These are phyloP conservation scores for Parasteatoda lunata DNA, from an alignment of 2,888 invertebrate genomes.

Conservation along the genomic window DNA sequence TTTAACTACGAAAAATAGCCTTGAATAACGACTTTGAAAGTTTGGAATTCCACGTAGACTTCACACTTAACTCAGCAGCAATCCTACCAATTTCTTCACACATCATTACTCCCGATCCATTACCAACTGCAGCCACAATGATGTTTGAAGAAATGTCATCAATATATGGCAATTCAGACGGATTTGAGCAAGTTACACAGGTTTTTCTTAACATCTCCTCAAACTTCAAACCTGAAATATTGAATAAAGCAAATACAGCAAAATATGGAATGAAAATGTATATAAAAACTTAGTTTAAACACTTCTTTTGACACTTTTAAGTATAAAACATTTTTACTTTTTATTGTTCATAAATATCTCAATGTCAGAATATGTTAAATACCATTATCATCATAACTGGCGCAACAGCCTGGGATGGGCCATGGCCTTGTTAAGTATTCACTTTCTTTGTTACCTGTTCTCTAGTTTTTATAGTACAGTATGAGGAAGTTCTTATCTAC, in stretches of 20 bases:
- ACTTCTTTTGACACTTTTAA: too few relatives aligned
- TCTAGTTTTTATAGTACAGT: too few relatives aligned
- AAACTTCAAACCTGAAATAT: slow-evolving; percentile 14
- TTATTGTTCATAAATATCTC: too few relatives aligned
- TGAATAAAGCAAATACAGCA: neutral
- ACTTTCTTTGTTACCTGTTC: too few relatives aligned
- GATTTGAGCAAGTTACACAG: slow-evolving; percentile 70
- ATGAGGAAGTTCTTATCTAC: too few relatives aligned
- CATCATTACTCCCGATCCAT: slow-evolving; percentile 72
- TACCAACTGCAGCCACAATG: slow-evolving; percentile 70
- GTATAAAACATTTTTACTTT: too few relatives aligned
- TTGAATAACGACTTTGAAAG: slow-evolving; percentile 28
- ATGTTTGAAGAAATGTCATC: slow-evolving; percentile 56
- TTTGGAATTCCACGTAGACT: slow-evolving; percentile 70
- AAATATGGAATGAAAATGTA: too few relatives aligned
- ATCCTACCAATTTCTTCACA: slow-evolving; percentile 72
- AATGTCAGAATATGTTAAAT: neutral
- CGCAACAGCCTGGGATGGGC: too few relatives aligned
- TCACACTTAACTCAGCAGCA: slow-evolving; percentile 70
- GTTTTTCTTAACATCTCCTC: slow-evolving; percentile 15
- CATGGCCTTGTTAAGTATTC: too few relatives aligned
- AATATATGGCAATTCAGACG: slow-evolving; percentile 67
- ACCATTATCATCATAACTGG: neutral
- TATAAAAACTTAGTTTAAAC: too few relatives aligned
- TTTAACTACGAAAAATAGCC: too few relatives aligned